phyloP scores from a whole-genome alignment of 23 tunicate genomes.

The Aplidium turbinatum region DNA sequence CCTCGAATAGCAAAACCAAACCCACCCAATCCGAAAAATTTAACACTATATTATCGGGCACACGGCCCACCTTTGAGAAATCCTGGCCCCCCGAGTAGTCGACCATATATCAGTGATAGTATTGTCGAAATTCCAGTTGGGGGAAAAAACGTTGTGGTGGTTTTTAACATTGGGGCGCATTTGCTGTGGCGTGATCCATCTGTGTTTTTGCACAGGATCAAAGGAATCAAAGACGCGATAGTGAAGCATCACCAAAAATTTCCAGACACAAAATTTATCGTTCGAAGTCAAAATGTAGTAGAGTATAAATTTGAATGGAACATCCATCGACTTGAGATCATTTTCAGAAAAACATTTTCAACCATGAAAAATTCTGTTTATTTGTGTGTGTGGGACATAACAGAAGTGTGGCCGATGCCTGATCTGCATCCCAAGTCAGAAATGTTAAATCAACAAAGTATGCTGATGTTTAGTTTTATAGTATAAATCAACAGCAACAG shows the following conservation, averaged over 20 bases:
- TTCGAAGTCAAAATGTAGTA: constrained; percentile 7
- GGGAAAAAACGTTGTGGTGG: constrained; percentile 9
- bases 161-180: constrained; percentile 48
- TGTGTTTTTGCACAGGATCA: constrained; percentile 23
- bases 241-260: constrained; percentile 1
- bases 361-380: not conserved
- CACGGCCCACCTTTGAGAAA: constrained; percentile 54
- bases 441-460: constrained; percentile 3
- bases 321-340: constrained; percentile 15
- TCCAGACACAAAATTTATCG: constrained; percentile 18
- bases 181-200: constrained; percentile 24
- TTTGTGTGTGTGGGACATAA: constrained; percentile 40
- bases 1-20: constrained; percentile 25
- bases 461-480: constrained; percentile 1
- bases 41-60: constrained; percentile 44
- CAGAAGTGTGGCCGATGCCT: constrained; percentile 12
- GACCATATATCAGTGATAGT: constrained; percentile 53
- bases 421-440: constrained; percentile 6
- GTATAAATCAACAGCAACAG: too few relatives aligned
- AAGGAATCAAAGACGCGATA: constrained; percentile 31
- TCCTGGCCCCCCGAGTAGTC: constrained; percentile 54
- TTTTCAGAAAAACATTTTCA: constrained; percentile 5
- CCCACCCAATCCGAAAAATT: not conserved
- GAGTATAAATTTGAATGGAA: constrained; percentile 24
- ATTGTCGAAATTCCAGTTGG: constrained; percentile 20